These are phyloP conservation scores for Bombyx mandarina DNA, from an alignment of 1,140 invertebrate species.

Conservation along the genomic window DNA sequence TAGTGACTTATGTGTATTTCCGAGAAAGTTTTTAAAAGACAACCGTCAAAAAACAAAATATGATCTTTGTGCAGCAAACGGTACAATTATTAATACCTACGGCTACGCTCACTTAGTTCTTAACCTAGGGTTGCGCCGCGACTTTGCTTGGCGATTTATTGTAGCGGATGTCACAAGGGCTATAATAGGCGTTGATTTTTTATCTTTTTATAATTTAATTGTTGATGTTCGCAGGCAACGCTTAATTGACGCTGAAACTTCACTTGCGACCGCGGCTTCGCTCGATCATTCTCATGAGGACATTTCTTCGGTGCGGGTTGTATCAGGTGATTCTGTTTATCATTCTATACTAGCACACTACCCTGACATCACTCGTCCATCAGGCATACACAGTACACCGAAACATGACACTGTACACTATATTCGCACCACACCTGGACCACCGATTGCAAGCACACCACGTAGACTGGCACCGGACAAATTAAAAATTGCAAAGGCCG, in stretches of 20 bases:
- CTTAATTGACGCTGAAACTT: background rate
- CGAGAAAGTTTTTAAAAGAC: background rate
- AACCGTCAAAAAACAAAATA: constrained; percentile 10
- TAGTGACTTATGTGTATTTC: constrained; percentile 9
- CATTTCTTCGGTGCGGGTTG: background rate
- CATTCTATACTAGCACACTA: constrained; percentile 3
- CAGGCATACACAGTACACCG: constrained; percentile 1
- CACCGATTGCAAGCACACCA: constrained; percentile 5
- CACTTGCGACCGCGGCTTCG: background rate
- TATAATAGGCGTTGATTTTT: too few species aligned
- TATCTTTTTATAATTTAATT: too few species aligned
- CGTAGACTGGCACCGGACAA: constrained; percentile 4
- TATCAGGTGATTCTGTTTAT: background rate
- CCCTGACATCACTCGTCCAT: constrained; percentile 5
- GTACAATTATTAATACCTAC: constrained; percentile 15
- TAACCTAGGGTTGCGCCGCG: too few species aligned
- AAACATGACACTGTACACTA: constrained; percentile 5
- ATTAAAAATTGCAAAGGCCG: too few species aligned
- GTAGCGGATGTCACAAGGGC: too few species aligned
- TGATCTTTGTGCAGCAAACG: constrained; percentile 19
- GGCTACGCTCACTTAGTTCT: constrained; percentile 12
- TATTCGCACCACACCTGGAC: constrained; percentile 8
- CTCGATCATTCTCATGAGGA: background rate
- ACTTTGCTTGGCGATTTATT: too few species aligned
- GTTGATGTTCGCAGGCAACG: constrained; percentile 14